These are phyloP conservation scores for Asobara japonica DNA, from an alignment of 1,140 invertebrate genomes.

Conservation along the genomic window DNA sequence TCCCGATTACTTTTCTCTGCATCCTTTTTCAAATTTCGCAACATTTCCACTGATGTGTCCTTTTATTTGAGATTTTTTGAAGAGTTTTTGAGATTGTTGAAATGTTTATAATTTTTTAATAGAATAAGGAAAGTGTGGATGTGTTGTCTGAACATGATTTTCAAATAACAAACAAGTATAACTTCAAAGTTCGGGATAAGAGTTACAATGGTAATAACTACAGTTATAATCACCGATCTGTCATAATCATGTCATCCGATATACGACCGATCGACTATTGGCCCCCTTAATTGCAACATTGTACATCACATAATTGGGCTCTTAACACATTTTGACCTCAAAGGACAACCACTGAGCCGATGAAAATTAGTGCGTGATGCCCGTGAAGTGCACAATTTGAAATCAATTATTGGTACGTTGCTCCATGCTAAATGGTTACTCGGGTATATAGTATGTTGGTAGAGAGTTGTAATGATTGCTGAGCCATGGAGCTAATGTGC, in stretches of 20 bases:
- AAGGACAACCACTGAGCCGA: neutral
- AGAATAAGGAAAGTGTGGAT: no score
- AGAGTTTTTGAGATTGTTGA: no score
- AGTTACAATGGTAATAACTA: neutral
- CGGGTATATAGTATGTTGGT: neutral
- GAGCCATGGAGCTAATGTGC: neutral
- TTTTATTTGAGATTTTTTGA: no score
- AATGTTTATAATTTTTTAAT: no score
- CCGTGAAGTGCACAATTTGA: neutral
- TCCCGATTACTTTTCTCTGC: neutral
- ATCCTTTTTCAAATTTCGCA: conserved; percentile 1
- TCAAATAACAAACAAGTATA: no score
- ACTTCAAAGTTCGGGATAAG: neutral
- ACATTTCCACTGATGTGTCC: neutral
- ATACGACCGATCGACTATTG: neutral
- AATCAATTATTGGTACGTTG: neutral
- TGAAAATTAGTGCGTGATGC: neutral
- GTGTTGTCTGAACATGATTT: no score
- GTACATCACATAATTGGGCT: neutral
- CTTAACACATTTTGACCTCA: conserved; percentile 11
- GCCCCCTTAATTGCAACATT: neutral
- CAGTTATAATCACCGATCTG: neutral
- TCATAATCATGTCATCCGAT: neutral
- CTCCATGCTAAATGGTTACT: neutral
- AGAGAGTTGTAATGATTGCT: neutral